A percentile compares a stretch with the other conserved stretches of the same genome.
Evolutionary conservation across 1,140 invertebrate species (phyloP).

Genomic region (Drosophila sproati): DNA sequence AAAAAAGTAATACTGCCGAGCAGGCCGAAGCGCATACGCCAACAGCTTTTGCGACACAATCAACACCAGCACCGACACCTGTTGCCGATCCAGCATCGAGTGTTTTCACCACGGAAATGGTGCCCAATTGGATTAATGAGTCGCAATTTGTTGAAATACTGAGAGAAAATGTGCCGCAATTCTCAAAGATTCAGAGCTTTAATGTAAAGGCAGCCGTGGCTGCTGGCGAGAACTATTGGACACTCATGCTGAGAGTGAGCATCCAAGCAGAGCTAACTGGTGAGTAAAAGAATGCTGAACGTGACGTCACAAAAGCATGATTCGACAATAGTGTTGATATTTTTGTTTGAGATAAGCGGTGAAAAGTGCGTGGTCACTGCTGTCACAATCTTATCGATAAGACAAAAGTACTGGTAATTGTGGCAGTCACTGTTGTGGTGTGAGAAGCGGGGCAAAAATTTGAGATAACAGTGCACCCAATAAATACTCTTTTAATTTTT

Average conservation of each 20-base stretch:
- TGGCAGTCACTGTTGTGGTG: not conserved
- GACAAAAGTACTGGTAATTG: not conserved
- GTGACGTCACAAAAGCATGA: constrained; percentile 8
- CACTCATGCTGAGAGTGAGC: constrained; percentile 53
- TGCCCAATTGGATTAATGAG: constrained; percentile 83
- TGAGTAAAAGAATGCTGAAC: constrained; percentile 13
- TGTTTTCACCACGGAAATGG: not conserved
- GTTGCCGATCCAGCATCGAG: not conserved
- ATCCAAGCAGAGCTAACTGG: constrained; percentile 50
- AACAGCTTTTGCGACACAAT: not conserved
- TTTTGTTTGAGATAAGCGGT: not conserved
- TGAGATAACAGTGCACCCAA: not conserved
- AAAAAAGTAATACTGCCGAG: constrained; percentile 37
- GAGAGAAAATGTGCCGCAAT: constrained; percentile 62
- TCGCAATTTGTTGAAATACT: constrained; percentile 83
- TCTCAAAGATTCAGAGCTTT: constrained; percentile 59
- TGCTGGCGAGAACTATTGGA: constrained; percentile 62
- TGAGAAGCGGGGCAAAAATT: not conserved
- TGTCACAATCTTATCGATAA: constrained; percentile 2
- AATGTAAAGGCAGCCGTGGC: constrained; percentile 30
- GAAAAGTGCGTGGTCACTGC: not conserved
- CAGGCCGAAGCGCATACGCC: constrained; percentile 1
- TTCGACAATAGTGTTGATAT: not conserved
- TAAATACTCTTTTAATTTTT: not conserved
- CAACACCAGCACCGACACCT: not conserved